phyloP scores from a whole-genome alignment of 2,113 vertebrate species.

The Clarias batrachus region DNA sequence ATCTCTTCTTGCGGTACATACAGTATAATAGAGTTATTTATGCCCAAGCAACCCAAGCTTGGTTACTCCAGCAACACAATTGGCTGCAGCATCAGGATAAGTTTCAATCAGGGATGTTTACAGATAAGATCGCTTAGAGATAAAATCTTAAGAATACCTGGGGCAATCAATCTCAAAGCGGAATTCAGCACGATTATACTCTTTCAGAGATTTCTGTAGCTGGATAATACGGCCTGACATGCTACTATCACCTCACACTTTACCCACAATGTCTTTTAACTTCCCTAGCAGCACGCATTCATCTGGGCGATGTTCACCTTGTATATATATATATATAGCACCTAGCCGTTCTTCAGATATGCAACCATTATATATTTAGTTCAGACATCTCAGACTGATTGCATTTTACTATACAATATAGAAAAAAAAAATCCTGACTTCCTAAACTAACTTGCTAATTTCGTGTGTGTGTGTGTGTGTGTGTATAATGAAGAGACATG shows the following conservation, averaged over 20 bases:
- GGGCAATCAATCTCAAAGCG: not conserved
- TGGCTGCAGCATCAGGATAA: not conserved
- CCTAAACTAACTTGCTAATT: no score
- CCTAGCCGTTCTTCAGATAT: no score
- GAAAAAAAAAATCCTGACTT: no score
- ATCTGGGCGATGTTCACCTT: no score
- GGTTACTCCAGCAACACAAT: slow-evolving; percentile 8
- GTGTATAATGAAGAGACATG: no score
- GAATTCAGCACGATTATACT: not conserved
- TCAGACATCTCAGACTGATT: no score
- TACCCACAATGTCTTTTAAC: not conserved
- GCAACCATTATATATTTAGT: no score
- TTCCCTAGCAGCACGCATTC: no score
- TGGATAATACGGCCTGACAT: not conserved
- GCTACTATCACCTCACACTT: not conserved
- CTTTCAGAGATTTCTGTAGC: not conserved
- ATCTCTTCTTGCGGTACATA: slow-evolving; percentile 41
- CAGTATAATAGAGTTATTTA: slow-evolving; percentile 16
- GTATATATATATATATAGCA: no score
- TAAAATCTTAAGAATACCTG: slow-evolving; percentile 5
- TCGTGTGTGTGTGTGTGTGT: no score
- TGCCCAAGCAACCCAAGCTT: slow-evolving; percentile 33
- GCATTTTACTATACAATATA: no score
- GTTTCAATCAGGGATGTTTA: slow-evolving; percentile 21
- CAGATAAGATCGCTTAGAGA: not conserved